phyloP scores from a whole-genome alignment of 1,140 invertebrate species.

The Sitobion miscanthi region DNA sequence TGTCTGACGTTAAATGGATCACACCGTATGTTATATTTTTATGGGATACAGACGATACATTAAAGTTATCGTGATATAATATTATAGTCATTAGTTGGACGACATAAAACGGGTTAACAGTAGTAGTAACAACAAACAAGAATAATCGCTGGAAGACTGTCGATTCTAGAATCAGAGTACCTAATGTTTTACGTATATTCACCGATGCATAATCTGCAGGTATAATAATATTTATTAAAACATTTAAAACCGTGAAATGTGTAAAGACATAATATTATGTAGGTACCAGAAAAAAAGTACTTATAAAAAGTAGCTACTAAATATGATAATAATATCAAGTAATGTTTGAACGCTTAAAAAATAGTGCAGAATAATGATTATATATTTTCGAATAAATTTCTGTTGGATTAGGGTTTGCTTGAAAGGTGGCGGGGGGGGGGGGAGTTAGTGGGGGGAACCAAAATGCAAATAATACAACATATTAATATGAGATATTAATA shows the following conservation, averaged over 20 bases:
- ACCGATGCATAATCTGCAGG: not conserved
- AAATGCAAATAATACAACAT: not conserved
- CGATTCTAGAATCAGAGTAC: not conserved
- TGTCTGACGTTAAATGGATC: too few relatives aligned
- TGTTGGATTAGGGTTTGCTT: not conserved
- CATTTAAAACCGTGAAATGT: not conserved
- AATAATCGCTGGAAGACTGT: not conserved
- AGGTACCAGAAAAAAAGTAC: too few relatives aligned
- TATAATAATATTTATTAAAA: not conserved
- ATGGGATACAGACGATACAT: not conserved
- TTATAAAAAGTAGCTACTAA: too few relatives aligned
- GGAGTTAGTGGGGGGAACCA: too few relatives aligned
- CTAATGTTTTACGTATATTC: not conserved
- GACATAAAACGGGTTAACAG: not conserved
- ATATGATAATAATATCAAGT: too few relatives aligned
- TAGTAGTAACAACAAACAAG: not conserved
- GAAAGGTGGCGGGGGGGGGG: too few relatives aligned
- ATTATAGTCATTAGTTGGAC: not conserved
- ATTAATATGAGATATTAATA: too few relatives aligned
- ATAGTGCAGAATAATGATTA: too few relatives aligned
- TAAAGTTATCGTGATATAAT: not conserved
- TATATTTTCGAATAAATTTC: too few relatives aligned
- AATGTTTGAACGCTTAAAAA: not conserved
- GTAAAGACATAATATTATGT: not conserved
- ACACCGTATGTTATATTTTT: too few relatives aligned